These are phyloP conservation scores for Drosophila multiciliata DNA, from an alignment of 2,888 invertebrate species.

Conservation along the genomic window DNA sequence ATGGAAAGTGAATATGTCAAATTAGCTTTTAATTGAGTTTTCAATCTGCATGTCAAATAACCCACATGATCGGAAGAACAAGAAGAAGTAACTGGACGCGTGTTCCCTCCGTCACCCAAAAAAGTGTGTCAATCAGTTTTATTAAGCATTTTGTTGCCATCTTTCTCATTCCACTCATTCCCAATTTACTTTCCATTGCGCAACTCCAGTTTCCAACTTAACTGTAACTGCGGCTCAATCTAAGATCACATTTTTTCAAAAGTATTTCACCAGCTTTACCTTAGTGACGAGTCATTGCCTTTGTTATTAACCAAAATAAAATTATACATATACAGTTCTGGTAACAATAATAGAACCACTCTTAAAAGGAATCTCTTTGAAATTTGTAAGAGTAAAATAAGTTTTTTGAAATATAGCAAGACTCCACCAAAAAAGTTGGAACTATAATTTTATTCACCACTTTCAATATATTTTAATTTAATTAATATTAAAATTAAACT, in stretches of 20 bases:
- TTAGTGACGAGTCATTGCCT: slow-evolving; percentile 41
- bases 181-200: slow-evolving; percentile 21
- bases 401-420: neutral
- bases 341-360: neutral
- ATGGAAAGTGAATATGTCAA: slow-evolving; percentile 55
- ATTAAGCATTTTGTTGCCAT: slow-evolving; percentile 3
- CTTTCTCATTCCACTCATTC: slow-evolving; percentile 1
- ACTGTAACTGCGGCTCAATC: neutral
- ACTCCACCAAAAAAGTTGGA: neutral
- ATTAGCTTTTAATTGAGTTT: slow-evolving; percentile 73
- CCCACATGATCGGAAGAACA: slow-evolving; percentile 55
- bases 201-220: slow-evolving; percentile 22
- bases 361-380: fast-evolving
- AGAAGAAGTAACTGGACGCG: slow-evolving; percentile 14
- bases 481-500: neutral
- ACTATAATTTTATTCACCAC: neutral
- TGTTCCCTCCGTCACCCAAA: slow-evolving; percentile 17
- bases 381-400: neutral
- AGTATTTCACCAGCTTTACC: slow-evolving; percentile 40
- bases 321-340: neutral
- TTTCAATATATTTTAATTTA: neutral
- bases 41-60: slow-evolving; percentile 75
- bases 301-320: slow-evolving; percentile 16
- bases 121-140: slow-evolving; percentile 52
- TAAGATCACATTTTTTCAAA: slow-evolving; percentile 4